A percentile compares a stretch with the other conserved stretches of the same genome.
phyloP scores from a whole-genome alignment of 2,113 vertebrate genomes.

The Eurystomus gularis region DNA sequence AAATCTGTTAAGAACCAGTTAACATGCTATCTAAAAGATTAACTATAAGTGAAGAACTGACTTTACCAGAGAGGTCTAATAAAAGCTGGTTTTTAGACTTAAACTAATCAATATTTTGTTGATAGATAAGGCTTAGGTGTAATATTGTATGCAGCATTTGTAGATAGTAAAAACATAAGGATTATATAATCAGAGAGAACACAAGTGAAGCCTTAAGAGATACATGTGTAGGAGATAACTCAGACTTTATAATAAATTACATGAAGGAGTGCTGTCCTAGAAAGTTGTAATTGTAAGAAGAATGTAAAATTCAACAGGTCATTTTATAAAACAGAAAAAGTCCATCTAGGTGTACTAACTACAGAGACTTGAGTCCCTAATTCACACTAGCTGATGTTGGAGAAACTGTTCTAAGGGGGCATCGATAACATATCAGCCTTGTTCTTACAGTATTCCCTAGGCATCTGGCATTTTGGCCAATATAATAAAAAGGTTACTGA shows the following conservation, averaged over 20 bases:
- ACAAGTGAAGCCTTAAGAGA: neutral
- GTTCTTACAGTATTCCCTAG: neutral
- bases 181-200: neutral
- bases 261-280: neutral
- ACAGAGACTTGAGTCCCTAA: neutral
- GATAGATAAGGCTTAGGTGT: neutral
- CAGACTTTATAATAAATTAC: neutral
- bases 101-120: neutral
- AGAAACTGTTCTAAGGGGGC: neutral
- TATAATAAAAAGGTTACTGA: neutral
- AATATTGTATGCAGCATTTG: neutral
- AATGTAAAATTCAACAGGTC: neutral
- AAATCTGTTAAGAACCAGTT: neutral
- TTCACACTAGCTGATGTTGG: neutral
- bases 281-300: neutral
- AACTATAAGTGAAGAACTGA: neutral
- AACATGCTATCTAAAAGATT: neutral
- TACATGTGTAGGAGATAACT: neutral
- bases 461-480: neutral
- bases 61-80: neutral
- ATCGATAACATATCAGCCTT: neutral
- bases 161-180: neutral
- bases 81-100: neutral
- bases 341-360: neutral
- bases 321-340: neutral